Evolutionary conservation across 2,888 invertebrate species (phyloP).

Genomic region (Ceramica pisi): DNA sequence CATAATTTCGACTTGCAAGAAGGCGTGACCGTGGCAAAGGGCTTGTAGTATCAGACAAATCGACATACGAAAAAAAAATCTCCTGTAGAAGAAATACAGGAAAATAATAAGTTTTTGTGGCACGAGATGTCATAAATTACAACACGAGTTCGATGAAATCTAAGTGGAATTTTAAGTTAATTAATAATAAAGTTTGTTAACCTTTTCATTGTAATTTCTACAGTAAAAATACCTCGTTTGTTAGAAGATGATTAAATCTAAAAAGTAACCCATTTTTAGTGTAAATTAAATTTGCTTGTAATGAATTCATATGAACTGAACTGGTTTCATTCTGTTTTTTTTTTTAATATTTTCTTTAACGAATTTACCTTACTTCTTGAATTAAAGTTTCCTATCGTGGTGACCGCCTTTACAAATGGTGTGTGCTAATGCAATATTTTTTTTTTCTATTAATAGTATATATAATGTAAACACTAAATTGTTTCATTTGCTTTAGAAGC

Average conservation of each 20-base stretch:
- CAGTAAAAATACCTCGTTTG: not conserved
- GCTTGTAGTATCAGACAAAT: not conserved
- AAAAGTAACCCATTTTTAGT: constrained; percentile 32
- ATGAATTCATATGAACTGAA: constrained; percentile 12
- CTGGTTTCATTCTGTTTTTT: constrained; percentile 8
- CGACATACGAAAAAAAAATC: not conserved
- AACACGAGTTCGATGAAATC: not conserved
- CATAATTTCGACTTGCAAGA: too few relatives aligned
- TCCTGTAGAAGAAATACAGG: too few relatives aligned
- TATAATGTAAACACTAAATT: too few relatives aligned
- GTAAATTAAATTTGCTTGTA: constrained; percentile 15
- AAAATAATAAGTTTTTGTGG: not conserved
- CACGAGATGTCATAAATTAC: not conserved
- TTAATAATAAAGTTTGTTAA: constrained; percentile 13
- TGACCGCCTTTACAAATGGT: constrained; percentile 21
- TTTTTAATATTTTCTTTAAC: not conserved
- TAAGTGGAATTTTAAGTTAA: not conserved
- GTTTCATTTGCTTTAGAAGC: too few relatives aligned
- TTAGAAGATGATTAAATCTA: constrained; percentile 26
- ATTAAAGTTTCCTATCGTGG: not conserved
- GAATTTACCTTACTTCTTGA: not conserved
- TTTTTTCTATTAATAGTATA: too few relatives aligned
- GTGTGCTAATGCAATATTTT: not conserved
- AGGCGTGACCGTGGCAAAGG: too few relatives aligned
- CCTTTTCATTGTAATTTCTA: constrained; percentile 20